These are phyloP conservation scores for Hyperopisus bebe DNA, from an alignment of 2,113 vertebrate species.

Conservation along the genomic window DNA sequence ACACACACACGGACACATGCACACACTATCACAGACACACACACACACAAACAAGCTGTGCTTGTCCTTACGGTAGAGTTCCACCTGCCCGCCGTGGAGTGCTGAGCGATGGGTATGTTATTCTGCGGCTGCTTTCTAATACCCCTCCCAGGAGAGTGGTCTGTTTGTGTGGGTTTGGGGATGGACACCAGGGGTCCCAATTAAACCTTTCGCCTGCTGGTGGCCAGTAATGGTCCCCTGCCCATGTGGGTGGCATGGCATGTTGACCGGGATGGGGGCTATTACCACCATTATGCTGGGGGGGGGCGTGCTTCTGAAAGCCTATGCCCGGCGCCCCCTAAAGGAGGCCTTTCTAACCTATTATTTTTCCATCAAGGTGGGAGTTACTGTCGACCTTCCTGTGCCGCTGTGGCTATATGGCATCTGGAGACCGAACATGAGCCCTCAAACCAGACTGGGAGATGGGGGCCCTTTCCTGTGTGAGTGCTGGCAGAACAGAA, in stretches of 20 bases:
- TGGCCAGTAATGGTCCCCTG: constrained; percentile 52
- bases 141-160: constrained; percentile 50
- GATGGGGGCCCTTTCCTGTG: neutral
- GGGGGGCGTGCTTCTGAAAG: neutral
- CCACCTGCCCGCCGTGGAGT: constrained; percentile 29
- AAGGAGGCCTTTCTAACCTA: neutral
- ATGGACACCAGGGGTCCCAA: constrained; percentile 62
- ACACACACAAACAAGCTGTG: neutral
- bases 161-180: constrained; percentile 46
- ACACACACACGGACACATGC: constrained; percentile 11
- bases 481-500: neutral
- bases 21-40: neutral
- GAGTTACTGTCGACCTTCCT: neutral
- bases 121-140: constrained; percentile 49
- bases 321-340: neutral
- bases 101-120: constrained; percentile 42
- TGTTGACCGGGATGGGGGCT: neutral
- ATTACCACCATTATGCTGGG: neutral
- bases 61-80: neutral
- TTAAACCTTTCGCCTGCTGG: constrained; percentile 63
- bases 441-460: neutral
- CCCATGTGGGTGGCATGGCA: constrained; percentile 42
- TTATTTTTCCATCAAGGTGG: neutral
- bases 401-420: neutral
- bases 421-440: neutral